phyloP scores from a whole-genome alignment of 2,797 vertebrate species.

The Syngnathus rostellatus region DNA sequence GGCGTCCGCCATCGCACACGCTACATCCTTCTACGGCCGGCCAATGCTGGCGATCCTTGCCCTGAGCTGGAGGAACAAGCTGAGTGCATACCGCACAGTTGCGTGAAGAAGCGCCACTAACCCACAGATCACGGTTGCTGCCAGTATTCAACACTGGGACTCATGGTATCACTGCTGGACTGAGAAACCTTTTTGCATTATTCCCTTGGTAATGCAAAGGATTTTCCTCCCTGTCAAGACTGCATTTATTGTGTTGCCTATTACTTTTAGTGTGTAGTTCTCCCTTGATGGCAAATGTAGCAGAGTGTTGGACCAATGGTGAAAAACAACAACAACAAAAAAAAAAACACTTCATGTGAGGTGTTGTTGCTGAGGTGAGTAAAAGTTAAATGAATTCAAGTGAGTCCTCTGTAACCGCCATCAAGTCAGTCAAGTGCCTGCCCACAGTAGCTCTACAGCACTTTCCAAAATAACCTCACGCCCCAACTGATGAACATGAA shows the following conservation, averaged over 20 bases:
- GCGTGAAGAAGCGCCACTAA: constrained; percentile 60
- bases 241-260: constrained; percentile 3
- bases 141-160: constrained; percentile 50
- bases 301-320: constrained; percentile 4
- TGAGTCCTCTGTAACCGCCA: background rate
- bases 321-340: background rate
- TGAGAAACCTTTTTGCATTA: constrained; percentile 13
- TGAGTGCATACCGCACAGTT: constrained; percentile 66
- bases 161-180: constrained; percentile 41
- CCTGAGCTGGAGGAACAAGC: constrained; percentile 74
- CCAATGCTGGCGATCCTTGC: constrained; percentile 71
- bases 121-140: constrained; percentile 24
- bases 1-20: constrained; percentile 70
- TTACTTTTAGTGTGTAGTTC: constrained; percentile 1
- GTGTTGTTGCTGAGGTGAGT: background rate
- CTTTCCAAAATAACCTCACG: constrained; percentile 50
- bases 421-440: background rate
- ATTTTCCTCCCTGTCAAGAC: constrained; percentile 5
- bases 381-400: background rate
- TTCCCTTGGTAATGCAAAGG: background rate
- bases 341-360: background rate
- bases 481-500: constrained; percentile 41
- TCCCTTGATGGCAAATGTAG: background rate
- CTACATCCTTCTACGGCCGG: constrained; percentile 72
- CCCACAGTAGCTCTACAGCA: constrained; percentile 8